Evolutionary conservation across 2,888 invertebrate species (phyloP).

Genomic region (Adineta ricciae): DNA sequence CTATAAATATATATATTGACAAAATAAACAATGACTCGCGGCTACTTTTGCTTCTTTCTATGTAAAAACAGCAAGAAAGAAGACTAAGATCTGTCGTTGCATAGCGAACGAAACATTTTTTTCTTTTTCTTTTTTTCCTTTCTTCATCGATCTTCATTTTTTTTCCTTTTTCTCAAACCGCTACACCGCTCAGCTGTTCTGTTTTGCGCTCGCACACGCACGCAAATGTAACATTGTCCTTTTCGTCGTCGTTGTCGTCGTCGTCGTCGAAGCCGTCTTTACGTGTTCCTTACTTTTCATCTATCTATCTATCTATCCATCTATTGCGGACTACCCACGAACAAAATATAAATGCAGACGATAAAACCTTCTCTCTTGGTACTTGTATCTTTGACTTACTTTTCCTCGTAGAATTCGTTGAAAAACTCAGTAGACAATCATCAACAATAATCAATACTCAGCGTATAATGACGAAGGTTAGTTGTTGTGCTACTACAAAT

Average conservation of each 20-base stretch:
- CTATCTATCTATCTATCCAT: not conserved
- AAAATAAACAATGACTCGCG: not conserved
- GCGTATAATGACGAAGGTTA: not conserved
- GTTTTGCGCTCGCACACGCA: not conserved
- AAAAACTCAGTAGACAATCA: not conserved
- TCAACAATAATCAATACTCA: not conserved
- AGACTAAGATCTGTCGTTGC: not conserved
- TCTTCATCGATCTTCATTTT: not conserved
- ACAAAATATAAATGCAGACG: not conserved
- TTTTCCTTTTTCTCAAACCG: not conserved
- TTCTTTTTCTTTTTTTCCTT: not conserved
- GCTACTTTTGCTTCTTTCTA: not conserved
- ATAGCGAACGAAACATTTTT: not conserved
- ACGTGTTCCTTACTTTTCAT: not conserved
- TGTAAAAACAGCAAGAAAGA: not conserved
- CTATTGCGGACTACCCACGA: not conserved
- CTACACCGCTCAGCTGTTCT: slow-evolving; percentile 13
- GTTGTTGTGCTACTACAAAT: not conserved
- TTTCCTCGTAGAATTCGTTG: not conserved
- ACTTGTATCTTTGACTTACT: not conserved
- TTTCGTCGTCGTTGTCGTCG: slow-evolving; percentile 6
- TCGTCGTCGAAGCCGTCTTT: not conserved
- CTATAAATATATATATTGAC: not conserved
- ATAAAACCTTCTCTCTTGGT: not conserved
- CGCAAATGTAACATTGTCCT: not conserved